A percentile compares a stretch with the other conserved stretches of the same genome.
Evolutionary conservation across 1,140 invertebrate genomes (phyloP).

Genomic region (Papilio glaucus): DNA sequence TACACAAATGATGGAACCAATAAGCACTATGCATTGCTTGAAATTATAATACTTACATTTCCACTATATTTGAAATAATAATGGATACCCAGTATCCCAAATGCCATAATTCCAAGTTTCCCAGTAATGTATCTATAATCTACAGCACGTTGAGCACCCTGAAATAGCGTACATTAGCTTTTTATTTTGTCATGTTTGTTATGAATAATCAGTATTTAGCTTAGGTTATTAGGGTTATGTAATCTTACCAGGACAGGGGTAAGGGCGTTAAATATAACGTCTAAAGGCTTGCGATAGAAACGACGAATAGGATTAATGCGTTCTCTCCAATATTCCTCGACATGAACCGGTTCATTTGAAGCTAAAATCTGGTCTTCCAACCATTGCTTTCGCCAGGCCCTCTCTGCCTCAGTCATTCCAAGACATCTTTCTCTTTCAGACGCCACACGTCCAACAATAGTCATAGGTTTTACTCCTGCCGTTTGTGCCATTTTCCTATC

Average conservation of each 20-base stretch:
- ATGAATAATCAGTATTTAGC: slow-evolving; percentile 8
- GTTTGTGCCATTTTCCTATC: slow-evolving; percentile 70
- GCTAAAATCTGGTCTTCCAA: slow-evolving; percentile 91
- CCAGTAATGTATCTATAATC: slow-evolving; percentile 85
- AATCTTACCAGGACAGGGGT: slow-evolving; percentile 84
- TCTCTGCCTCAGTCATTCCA: slow-evolving; percentile 93
- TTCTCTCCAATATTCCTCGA: slow-evolving; percentile 87
- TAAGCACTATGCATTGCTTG: neutral
- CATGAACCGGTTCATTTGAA: slow-evolving; percentile 87
- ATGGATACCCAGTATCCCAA: slow-evolving; percentile 80
- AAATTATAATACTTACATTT: slow-evolving; percentile 85
- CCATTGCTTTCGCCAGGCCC: slow-evolving; percentile 92
- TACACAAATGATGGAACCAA: slow-evolving; percentile 6
- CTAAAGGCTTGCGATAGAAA: slow-evolving; percentile 88
- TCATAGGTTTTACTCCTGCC: slow-evolving; percentile 85
- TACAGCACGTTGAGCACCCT: slow-evolving; percentile 84
- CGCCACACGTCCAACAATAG: slow-evolving; percentile 89
- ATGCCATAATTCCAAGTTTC: slow-evolving; percentile 84
- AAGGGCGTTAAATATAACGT: slow-evolving; percentile 85
- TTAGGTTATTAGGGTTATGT: slow-evolving; percentile 66
- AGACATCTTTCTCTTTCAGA: slow-evolving; percentile 89
- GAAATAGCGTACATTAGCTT: slow-evolving; percentile 49
- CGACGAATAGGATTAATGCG: slow-evolving; percentile 91
- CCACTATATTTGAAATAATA: slow-evolving; percentile 93
- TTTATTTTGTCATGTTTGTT: slow-evolving; percentile 3